A percentile compares a stretch with the other conserved stretches of the same genome.
Evolutionary conservation across 2,113 vertebrate genomes (phyloP).

Genomic region (Nesoenas mayeri): DNA sequence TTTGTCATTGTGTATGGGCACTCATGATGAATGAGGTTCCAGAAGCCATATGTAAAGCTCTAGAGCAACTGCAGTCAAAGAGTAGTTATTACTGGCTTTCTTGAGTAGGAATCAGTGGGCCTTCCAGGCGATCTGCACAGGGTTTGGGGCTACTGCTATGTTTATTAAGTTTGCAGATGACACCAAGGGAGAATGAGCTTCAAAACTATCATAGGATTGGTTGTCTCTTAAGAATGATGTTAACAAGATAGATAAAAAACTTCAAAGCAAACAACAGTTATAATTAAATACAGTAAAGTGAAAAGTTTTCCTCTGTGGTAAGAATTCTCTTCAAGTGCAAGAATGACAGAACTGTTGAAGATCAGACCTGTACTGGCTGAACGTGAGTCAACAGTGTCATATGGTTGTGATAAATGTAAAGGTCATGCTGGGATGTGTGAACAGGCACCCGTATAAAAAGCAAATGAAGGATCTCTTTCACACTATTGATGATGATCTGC

Average conservation of each 20-base stretch:
- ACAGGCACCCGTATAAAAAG: neutral
- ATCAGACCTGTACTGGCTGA: neutral
- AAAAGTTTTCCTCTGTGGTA: neutral
- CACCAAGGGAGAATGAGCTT: neutral
- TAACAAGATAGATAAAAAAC: neutral
- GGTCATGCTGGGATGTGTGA: neutral
- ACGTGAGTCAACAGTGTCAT: neutral
- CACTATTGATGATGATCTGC: neutral
- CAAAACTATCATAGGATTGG: neutral
- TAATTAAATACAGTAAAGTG: neutral
- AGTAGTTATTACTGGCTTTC: neutral
- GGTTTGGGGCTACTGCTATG: accelerated
- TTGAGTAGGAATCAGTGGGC: neutral
- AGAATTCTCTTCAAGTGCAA: neutral
- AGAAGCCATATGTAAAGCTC: neutral
- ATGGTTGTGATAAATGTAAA: neutral
- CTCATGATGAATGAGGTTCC: neutral
- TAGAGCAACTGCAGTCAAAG: neutral
- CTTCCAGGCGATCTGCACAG: neutral
- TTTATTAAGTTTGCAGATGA: neutral
- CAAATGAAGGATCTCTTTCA: neutral
- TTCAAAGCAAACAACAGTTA: neutral
- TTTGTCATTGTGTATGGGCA: neutral
- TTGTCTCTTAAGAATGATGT: neutral
- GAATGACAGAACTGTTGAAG: neutral